A percentile compares a stretch with the other conserved stretches of the same genome.
These are phyloP conservation scores for Hucho hucho DNA, from an alignment of 2,113 vertebrate species.

Conservation along the genomic window DNA sequence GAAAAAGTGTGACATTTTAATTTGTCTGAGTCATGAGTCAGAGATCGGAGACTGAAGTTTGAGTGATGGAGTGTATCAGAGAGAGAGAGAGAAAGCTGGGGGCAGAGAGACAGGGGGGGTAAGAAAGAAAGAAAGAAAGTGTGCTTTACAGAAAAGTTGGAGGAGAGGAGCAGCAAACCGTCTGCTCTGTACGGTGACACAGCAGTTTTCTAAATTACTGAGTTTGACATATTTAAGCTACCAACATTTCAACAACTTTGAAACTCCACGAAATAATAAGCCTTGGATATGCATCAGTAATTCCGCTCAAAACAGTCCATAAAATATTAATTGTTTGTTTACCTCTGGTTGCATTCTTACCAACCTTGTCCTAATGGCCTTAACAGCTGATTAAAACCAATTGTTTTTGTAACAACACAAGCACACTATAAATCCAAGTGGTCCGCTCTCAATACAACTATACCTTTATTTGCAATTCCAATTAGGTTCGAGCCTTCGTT, in stretches of 20 bases:
- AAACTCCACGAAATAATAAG: neutral
- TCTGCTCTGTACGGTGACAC: too few species aligned
- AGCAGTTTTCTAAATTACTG: too few species aligned
- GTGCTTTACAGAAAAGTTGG: neutral
- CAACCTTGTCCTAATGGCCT: constrained; percentile 14
- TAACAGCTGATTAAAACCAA: constrained; percentile 28
- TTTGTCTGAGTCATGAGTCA: neutral
- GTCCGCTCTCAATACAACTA: constrained; percentile 24
- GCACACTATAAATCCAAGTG: constrained; percentile 18
- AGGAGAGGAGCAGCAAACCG: neutral
- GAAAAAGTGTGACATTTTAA: neutral
- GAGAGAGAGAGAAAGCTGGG: neutral
- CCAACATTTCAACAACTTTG: neutral
- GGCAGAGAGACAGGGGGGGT: neutral
- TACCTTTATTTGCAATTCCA: constrained; percentile 43
- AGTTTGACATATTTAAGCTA: neutral
- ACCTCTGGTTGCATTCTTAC: neutral
- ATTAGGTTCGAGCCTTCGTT: constrained; percentile 35
- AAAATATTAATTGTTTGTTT: constrained; percentile 15
- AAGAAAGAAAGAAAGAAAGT: neutral
- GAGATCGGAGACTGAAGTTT: neutral
- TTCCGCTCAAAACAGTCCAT: constrained; percentile 2
- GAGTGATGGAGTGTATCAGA: neutral
- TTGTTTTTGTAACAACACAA: constrained; percentile 31
- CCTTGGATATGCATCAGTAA: neutral